phyloP scores from a whole-genome alignment of 2,888 invertebrate genomes.

The Bursaphelenchus okinawaensis region DNA sequence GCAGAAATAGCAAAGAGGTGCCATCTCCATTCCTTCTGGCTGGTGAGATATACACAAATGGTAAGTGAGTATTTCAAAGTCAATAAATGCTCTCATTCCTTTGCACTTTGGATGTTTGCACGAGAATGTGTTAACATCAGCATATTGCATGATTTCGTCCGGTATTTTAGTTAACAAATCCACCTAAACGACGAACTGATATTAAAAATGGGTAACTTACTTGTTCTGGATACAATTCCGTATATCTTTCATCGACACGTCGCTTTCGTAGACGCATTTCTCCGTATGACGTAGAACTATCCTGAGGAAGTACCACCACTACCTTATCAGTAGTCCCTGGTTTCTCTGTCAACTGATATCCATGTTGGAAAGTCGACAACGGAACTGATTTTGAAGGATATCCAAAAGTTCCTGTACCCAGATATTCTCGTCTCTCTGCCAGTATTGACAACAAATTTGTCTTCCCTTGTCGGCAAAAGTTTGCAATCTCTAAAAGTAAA shows the following conservation, averaged over 20 bases:
- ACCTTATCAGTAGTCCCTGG: constrained; percentile 14
- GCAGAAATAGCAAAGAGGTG: constrained; percentile 22
- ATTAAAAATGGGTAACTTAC: not conserved
- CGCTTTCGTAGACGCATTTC: constrained; percentile 28
- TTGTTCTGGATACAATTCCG: not conserved
- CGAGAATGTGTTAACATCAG: constrained; percentile 2
- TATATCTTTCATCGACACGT: constrained; percentile 14
- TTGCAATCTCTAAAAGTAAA: constrained; percentile 3
- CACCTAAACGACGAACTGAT: constrained; percentile 3
- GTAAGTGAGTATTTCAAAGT: constrained; percentile 23
- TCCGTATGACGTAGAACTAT: constrained; percentile 28
- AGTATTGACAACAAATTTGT: constrained; percentile 1
- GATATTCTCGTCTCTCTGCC: not conserved
- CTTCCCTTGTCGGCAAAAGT: not conserved
- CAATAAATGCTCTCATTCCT: constrained; percentile 13
- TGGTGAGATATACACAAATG: constrained; percentile 25
- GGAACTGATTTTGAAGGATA: not conserved
- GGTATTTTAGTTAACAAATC: constrained; percentile 9
- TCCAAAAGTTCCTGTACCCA: not conserved
- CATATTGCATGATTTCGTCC: not conserved
- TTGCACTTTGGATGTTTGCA: constrained; percentile 5
- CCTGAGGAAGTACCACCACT: constrained; percentile 33
- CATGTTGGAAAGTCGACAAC: not conserved
- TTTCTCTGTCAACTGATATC: not conserved
- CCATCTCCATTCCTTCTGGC: not conserved